Conservation (phyloP, 1,140 invertebrate species). For the Lycorma delicatula region DNA sequence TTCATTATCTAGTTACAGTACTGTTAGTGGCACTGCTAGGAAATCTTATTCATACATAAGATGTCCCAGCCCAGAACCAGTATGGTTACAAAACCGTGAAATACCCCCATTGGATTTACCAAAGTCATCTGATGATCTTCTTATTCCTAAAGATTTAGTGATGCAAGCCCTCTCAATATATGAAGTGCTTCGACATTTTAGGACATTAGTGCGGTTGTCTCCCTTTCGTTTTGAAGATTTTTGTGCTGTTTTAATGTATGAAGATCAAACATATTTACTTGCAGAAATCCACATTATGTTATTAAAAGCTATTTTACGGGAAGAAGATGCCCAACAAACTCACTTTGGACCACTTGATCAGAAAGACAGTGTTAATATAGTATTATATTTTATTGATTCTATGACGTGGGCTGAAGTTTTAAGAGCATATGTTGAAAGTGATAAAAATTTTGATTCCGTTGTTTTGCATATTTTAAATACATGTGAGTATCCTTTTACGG, state of each 20-base stretch:
- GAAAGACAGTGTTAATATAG: slow-evolving; percentile 92
- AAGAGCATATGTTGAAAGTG: slow-evolving; percentile 80
- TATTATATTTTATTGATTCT: slow-evolving; percentile 82
- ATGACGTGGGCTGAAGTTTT: slow-evolving; percentile 93
- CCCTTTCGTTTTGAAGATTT: slow-evolving; percentile 95
- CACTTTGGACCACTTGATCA: slow-evolving; percentile 92
- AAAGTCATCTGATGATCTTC: slow-evolving; percentile 80
- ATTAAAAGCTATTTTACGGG: slow-evolving; percentile 80
- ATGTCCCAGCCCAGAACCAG: slow-evolving; percentile 72
- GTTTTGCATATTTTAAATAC: slow-evolving; percentile 55
- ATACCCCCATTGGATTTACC: slow-evolving; percentile 71
- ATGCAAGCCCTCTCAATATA: slow-evolving; percentile 80
- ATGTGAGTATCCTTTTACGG: slow-evolving; percentile 84
- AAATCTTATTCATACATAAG: slow-evolving; percentile 41
- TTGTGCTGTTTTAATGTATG: slow-evolving; percentile 80
- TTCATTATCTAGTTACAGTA: slow-evolving; percentile 68
- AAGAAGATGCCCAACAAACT: slow-evolving; percentile 91
- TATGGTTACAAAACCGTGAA: slow-evolving; percentile 71
- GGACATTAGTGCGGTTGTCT: slow-evolving; percentile 78
- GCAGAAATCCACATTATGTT: slow-evolving; percentile 89
- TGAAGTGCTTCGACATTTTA: slow-evolving; percentile 88
- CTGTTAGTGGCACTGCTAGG: slow-evolving; percentile 51
- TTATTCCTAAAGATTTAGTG: slow-evolving; percentile 67
- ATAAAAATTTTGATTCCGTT: slow-evolving; percentile 65
- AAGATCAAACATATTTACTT: slow-evolving; percentile 84